Conservation (phyloP, 2,113 vertebrate species). For the Pelmatolapia mariae region DNA sequence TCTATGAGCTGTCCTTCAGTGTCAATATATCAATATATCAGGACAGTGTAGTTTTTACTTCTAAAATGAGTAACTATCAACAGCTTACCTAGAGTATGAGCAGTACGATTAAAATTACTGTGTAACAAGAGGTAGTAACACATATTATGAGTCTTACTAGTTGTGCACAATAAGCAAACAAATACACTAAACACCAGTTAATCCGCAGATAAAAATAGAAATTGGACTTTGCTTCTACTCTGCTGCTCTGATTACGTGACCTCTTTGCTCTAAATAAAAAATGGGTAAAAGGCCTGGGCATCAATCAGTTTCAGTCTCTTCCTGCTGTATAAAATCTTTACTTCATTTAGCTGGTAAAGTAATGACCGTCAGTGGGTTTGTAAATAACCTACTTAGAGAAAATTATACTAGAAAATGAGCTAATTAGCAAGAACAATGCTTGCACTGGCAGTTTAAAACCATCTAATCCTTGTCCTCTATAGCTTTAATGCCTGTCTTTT, state of each 20-base stretch:
- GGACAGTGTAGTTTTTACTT: background rate
- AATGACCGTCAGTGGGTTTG: slow-evolving; percentile 33
- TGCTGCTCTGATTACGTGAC: background rate
- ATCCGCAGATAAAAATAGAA: background rate
- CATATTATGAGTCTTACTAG: background rate
- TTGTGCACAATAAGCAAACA: background rate
- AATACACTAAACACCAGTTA: background rate
- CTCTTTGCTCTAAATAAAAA: background rate
- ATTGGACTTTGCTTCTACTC: background rate
- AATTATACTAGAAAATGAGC: slow-evolving; percentile 32
- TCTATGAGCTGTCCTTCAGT: background rate
- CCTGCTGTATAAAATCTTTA: background rate
- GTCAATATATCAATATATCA: background rate
- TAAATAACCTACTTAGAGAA: slow-evolving; percentile 42
- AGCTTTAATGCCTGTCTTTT: background rate
- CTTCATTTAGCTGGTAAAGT: slow-evolving; percentile 17
- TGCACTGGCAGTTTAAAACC: slow-evolving; percentile 1
- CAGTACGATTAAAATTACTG: background rate
- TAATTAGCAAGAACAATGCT: slow-evolving; percentile 48
- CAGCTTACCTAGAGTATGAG: background rate
- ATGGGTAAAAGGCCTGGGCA: background rate
- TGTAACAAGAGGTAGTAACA: background rate
- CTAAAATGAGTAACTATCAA: background rate
- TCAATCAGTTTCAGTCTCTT: slow-evolving; percentile 1
- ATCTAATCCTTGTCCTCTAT: slow-evolving; percentile 27